Evolutionary conservation across 2,113 vertebrate species (phyloP).

Genomic region (Amphilophus citrinellus): DNA sequence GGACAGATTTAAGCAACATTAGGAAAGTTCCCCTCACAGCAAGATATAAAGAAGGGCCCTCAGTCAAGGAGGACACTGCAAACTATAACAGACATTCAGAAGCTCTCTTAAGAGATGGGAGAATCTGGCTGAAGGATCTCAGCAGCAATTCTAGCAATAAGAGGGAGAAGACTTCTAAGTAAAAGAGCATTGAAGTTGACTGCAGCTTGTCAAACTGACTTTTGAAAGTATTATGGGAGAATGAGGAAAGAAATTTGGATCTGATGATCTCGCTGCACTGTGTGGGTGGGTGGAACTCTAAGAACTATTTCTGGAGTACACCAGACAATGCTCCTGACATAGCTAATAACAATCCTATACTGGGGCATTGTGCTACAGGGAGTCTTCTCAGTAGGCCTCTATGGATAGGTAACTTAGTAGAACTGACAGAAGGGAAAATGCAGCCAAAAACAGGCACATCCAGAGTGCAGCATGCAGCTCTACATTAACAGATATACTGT

Average conservation of each 20-base stretch:
- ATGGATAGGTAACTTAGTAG: background rate
- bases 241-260: background rate
- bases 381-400: too few species aligned
- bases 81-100: background rate
- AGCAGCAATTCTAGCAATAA: constrained; percentile 1
- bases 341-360: background rate
- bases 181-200: background rate
- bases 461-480: background rate
- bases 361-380: too few species aligned
- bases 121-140: background rate
- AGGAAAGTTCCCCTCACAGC: background rate
- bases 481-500: background rate
- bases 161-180: background rate
- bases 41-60: background rate
- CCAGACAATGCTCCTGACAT: background rate
- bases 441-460: background rate
- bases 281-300: background rate
- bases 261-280: background rate
- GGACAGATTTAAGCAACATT: constrained; percentile 21
- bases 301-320: background rate
- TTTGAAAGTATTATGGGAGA: background rate
- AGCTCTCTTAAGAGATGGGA: background rate
- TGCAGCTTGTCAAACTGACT: background rate
- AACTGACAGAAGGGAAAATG: background rate
- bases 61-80: background rate